Conservation (phyloP, 1,140 invertebrate genomes). For the Sitodiplosis mosellana region DNA sequence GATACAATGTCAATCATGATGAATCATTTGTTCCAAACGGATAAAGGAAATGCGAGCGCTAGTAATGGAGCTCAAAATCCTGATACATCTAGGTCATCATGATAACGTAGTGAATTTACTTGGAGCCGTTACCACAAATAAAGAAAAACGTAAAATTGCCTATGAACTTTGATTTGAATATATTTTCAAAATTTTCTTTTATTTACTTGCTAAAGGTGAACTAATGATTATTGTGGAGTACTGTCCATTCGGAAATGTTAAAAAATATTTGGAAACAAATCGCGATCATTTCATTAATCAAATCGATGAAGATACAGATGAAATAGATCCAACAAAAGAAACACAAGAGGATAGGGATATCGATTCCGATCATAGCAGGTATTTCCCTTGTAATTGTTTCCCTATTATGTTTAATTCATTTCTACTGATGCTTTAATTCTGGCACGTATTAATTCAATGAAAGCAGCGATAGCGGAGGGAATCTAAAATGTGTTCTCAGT, state of each 20-base stretch:
- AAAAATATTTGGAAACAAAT: constrained; percentile 65
- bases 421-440: too few species aligned
- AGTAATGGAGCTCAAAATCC: constrained; percentile 82
- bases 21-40: constrained; percentile 3
- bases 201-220: constrained; percentile 37
- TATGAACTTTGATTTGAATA: not conserved
- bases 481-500: too few species aligned
- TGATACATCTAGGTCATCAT: constrained; percentile 85
- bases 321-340: constrained; percentile 34
- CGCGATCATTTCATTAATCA: constrained; percentile 64
- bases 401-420: too few species aligned
- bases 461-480: too few species aligned
- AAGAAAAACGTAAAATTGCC: constrained; percentile 55
- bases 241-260: constrained; percentile 75
- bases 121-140: constrained; percentile 80
- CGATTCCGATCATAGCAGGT: too few species aligned
- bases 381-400: too few species aligned
- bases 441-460: too few species aligned
- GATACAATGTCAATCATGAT: too few species aligned
- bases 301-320: constrained; percentile 42
- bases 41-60: constrained; percentile 57
- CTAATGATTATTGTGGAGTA: constrained; percentile 80
- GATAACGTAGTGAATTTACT: constrained; percentile 88
- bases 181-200: not conserved
- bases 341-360: constrained; percentile 12